phyloP scores from a whole-genome alignment of 2,888 invertebrate genomes.

The Eupithecia exiguata region DNA sequence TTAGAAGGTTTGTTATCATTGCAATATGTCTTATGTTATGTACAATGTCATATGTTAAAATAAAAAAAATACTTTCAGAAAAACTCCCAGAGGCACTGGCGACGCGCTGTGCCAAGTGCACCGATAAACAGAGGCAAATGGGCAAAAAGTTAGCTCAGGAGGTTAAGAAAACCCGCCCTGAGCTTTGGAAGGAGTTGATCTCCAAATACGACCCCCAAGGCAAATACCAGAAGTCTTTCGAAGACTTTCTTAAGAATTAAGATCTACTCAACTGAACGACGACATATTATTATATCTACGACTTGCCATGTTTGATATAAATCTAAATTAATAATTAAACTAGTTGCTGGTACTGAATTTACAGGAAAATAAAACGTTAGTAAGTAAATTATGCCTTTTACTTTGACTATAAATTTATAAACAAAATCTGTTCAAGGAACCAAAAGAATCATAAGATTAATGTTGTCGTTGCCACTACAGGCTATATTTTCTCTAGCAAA shows the following conservation, averaged over 20 bases:
- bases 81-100: constrained; percentile 87
- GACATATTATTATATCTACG: neutral
- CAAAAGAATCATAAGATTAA: neutral
- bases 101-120: constrained; percentile 87
- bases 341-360: neutral
- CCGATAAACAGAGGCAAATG: constrained; percentile 86
- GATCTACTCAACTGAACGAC: neutral
- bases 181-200: constrained; percentile 81
- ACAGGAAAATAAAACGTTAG: neutral
- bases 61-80: too few species aligned
- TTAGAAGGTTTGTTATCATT: too few species aligned
- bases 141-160: constrained; percentile 85
- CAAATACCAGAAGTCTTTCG: constrained; percentile 75
- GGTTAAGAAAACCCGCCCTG: constrained; percentile 81
- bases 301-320: neutral
- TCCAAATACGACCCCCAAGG: constrained; percentile 85
- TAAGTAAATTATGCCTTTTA: neutral
- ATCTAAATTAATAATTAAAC: neutral
- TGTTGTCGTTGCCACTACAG: neutral
- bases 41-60: too few species aligned
- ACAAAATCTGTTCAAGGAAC: neutral
- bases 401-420: neutral
- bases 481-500: neutral
- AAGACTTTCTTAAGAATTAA: constrained; percentile 60
- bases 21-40: too few species aligned